These are phyloP conservation scores for Popillia japonica DNA, from an alignment of 1,140 invertebrate species.

Conservation along the genomic window DNA sequence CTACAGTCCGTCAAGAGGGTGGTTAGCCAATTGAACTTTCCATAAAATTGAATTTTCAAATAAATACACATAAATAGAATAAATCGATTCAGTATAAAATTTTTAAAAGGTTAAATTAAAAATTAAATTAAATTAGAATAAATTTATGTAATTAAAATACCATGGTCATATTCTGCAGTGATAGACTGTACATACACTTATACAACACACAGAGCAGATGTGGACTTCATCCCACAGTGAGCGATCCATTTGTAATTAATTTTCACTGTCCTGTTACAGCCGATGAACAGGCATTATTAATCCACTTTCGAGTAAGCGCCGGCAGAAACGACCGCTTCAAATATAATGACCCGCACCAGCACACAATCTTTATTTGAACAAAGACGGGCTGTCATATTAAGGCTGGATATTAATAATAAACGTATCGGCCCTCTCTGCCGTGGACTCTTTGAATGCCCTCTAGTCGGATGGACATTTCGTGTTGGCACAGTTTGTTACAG, in stretches of 20 bases:
- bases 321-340: slow-evolving; percentile 30
- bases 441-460: background rate
- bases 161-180: no score
- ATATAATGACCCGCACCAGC: slow-evolving; percentile 31
- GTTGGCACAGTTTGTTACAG: background rate
- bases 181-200: no score
- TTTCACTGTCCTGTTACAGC: slow-evolving; percentile 41
- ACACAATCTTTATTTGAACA: slow-evolving; percentile 36
- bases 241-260: slow-evolving; percentile 43
- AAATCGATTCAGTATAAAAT: no score
- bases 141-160: no score
- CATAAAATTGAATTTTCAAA: no score
- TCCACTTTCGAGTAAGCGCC: slow-evolving; percentile 40
- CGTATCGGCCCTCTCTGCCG: slow-evolving; percentile 6
- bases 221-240: slow-evolving; percentile 37
- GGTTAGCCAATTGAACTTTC: no score
- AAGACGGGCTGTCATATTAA: slow-evolving; percentile 38
- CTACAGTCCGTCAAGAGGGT: no score
- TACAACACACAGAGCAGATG: slow-evolving; percentile 37
- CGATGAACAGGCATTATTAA: slow-evolving; percentile 42
- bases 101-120: no score
- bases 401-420: slow-evolving; percentile 38
- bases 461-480: background rate
- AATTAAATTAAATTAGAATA: no score
- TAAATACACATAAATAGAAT: no score